Evolutionary conservation across 2,113 vertebrate genomes (phyloP).

Genomic region (Octodon degus): DNA sequence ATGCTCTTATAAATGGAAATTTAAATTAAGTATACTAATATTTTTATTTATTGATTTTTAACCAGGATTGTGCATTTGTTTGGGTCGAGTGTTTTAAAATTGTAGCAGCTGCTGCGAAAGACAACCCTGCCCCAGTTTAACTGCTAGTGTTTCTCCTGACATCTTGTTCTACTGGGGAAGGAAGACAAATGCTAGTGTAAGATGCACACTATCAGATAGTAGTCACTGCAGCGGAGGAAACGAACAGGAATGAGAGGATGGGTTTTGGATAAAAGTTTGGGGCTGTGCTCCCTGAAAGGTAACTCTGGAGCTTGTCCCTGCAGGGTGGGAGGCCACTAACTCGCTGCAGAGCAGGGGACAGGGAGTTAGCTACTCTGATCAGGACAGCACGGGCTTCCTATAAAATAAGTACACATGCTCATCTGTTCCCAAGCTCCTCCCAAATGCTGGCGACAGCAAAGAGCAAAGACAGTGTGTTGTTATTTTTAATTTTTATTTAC

Average conservation of each 20-base stretch:
- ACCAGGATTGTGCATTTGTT: neutral
- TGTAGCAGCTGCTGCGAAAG: neutral
- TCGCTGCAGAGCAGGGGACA: neutral
- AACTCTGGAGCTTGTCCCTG: neutral
- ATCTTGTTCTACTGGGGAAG: neutral
- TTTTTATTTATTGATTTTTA: constrained; percentile 28
- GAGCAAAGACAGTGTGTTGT: neutral
- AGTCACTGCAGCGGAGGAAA: neutral
- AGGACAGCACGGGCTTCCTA: neutral
- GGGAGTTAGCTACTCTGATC: neutral
- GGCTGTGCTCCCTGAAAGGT: neutral
- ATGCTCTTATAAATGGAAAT: neutral
- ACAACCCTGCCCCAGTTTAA: neutral
- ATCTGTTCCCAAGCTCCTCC: neutral
- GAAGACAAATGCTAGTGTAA: neutral
- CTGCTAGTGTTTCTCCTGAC: neutral
- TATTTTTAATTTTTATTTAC: neutral
- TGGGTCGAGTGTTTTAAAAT: neutral
- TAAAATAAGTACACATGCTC: neutral
- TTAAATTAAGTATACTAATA: neutral
- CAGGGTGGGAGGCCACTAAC: neutral
- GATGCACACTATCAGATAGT: neutral
- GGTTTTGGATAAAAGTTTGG: too few relatives aligned
- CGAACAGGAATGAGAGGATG: neutral
- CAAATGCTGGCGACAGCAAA: neutral